Evolutionary conservation across 1,140 invertebrate species (phyloP).

Genomic region (Diuraphis noxia): DNA sequence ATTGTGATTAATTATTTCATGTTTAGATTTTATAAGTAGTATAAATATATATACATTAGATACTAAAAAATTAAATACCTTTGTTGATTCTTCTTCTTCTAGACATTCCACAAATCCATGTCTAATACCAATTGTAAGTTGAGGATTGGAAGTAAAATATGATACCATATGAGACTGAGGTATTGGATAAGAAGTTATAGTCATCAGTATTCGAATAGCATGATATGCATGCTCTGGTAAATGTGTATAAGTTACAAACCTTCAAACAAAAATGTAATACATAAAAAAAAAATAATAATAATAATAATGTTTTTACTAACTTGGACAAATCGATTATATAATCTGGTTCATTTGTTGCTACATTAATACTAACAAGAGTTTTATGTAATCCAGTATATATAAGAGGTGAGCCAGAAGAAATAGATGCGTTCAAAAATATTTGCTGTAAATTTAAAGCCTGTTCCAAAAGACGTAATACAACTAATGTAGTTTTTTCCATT

Average conservation of each 20-base stretch:
- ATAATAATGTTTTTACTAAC: conserved; percentile 56
- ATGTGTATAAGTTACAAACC: conserved; percentile 71
- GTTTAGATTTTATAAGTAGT: too few species aligned
- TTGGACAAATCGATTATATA: conserved; percentile 79
- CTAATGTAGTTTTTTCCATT: conserved; percentile 70
- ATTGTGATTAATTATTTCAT: too few species aligned
- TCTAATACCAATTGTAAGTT: conserved; percentile 65
- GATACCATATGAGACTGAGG: conserved; percentile 73
- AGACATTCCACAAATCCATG: conserved; percentile 88
- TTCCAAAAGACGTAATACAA: conserved; percentile 72
- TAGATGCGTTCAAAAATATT: conserved; percentile 69
- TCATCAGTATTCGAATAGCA: conserved; percentile 72
- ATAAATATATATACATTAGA: not conserved
- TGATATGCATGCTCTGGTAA: conserved; percentile 71
- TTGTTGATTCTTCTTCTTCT: conserved; percentile 68
- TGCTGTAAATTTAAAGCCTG: conserved; percentile 69
- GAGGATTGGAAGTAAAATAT: conserved; percentile 68
- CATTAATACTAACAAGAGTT: conserved; percentile 79
- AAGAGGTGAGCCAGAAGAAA: conserved; percentile 63
- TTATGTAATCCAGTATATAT: conserved; percentile 77
- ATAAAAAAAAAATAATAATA: not conserved
- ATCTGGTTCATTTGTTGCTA: conserved; percentile 74
- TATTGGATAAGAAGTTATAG: conserved; percentile 69
- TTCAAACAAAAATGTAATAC: conserved; percentile 55
- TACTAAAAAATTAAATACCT: conserved; percentile 55